phyloP scores from a whole-genome alignment of 1,140 invertebrate species.

The Plectrocnemia conspersa region DNA sequence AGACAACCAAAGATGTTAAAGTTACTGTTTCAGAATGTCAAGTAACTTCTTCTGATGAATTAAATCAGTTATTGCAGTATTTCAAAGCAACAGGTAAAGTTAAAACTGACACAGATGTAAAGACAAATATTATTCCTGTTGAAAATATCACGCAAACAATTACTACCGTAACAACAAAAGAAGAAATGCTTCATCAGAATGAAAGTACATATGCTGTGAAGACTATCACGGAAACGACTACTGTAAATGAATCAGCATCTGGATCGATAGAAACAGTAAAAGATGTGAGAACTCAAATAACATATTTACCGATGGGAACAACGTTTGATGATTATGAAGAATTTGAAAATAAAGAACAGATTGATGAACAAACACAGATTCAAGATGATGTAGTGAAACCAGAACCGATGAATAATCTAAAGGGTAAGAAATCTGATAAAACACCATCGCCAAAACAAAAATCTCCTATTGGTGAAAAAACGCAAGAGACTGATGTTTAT shows the following conservation, averaged over 20 bases:
- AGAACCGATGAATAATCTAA: conserved; percentile 2
- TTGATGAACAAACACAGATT: background rate
- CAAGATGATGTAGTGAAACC: background rate
- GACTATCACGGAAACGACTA: conserved; percentile 49
- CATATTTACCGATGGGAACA: conserved; percentile 47
- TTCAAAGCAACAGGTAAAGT: conserved; percentile 45
- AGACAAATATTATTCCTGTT: conserved; percentile 40
- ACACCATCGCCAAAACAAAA: conserved; percentile 40
- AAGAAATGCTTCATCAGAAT: conserved; percentile 45
- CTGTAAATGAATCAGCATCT: conserved; percentile 44
- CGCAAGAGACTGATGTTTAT: conserved; percentile 49
- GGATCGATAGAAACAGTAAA: conserved; percentile 49
- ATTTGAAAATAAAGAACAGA: conserved; percentile 37
- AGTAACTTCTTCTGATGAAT: conserved; percentile 46
- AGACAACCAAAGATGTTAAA: conserved; percentile 52
- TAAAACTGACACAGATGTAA: conserved; percentile 46
- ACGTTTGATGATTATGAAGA: conserved; percentile 46
- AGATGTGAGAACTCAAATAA: conserved; percentile 51
- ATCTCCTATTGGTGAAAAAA: conserved; percentile 49
- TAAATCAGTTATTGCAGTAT: conserved; percentile 45
- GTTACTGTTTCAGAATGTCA: conserved; percentile 51
- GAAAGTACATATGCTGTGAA: conserved; percentile 47
- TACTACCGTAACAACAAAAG: conserved; percentile 46
- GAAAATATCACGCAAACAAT: conserved; percentile 46
- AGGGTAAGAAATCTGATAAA: background rate